Conservation (phyloP, 1,140 invertebrate species). For the Bombus superbus region DNA sequence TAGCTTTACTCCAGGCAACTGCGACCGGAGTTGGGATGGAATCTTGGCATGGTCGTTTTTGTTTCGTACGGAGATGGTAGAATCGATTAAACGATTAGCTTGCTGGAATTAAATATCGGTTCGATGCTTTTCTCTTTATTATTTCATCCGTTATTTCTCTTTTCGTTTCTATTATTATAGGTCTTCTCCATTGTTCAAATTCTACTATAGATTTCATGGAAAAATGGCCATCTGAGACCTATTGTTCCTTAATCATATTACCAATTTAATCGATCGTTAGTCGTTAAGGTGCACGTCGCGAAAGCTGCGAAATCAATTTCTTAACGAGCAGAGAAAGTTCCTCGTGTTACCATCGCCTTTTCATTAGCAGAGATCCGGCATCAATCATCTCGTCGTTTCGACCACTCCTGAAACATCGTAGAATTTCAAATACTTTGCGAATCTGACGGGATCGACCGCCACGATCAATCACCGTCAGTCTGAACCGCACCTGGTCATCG, state of each 20-base stretch:
- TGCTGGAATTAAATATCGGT: neutral
- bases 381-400: neutral
- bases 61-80: neutral
- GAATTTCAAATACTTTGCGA: neutral
- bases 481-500: neutral
- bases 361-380: neutral
- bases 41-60: neutral
- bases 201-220: neutral
- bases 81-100: neutral
- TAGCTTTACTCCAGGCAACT: neutral
- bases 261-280: neutral
- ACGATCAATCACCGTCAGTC: neutral
- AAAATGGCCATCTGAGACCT: neutral
- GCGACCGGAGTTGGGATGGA: neutral
- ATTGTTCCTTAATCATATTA: slow-evolving; percentile 1
- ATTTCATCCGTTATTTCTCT: neutral
- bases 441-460: neutral
- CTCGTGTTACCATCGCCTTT: too few relatives aligned
- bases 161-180: neutral
- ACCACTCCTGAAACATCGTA: neutral
- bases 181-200: neutral
- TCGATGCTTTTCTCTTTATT: neutral
- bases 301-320: neutral
- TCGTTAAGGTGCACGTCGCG: neutral
- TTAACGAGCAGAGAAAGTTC: neutral